Base-by-base conservation (phyloP, 2,797 vertebrate species). In the Scarus forsteni region DNA sequence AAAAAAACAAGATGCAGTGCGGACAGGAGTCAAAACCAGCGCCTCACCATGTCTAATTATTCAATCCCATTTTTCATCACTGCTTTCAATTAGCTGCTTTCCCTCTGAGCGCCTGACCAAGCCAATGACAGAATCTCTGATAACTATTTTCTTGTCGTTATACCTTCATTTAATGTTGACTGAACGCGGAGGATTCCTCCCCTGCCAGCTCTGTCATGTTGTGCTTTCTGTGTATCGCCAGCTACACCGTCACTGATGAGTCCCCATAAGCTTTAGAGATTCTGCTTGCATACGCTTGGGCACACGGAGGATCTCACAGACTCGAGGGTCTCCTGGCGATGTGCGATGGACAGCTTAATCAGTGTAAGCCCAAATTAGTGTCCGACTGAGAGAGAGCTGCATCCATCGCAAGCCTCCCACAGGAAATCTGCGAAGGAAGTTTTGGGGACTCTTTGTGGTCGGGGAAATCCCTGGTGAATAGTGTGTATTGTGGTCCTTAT, bases 261-360 rank as follows among this genome's bases (percentile, higher is more conserved):
- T 81, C 85, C 88, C 77, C 81, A 74, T 50, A 66, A 84, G 80
- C 70, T 79, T 85, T 68, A 76, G 62, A 81, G 71, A 90, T 89
- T 89, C 84, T 50, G 13, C 79, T 85, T 83, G 80, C 85, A 81
- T 66, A 59, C 3, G 14, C 81, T 56, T 66, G 52, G 59, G 49
- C 83, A 39, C 81, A 77, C 70, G 36, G 75, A 53, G 66, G 74
- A 85, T 79, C 86, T 58, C 79, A 73, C 80, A 64, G 70, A 64
- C 82, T 62, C 69, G 61, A 62, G 60, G 66, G 75, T 83, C 75
- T 87, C 85, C 69, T 60, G 79, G 77, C 70, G 60, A 27, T 27
- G 52, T 50, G 56, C n/a, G 85, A 89, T 70, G 83, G 90, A 93
- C 90, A 88, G 80, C 86, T 91, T 92, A 86, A 93, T 92, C 89